phyloP scores from a whole-genome alignment of 2,888 invertebrate species.

The Pseudoips prasinana region DNA sequence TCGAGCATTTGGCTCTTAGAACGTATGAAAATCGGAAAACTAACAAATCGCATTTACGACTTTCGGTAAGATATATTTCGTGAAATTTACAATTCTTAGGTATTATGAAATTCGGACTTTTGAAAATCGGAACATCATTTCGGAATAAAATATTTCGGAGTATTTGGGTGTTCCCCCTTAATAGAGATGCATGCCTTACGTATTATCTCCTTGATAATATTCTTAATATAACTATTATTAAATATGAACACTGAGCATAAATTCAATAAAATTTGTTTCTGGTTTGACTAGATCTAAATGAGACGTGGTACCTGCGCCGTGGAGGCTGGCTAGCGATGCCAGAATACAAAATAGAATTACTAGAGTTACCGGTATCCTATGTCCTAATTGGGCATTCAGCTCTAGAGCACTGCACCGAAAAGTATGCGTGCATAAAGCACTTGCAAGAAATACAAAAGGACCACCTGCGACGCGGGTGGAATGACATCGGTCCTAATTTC shows the following conservation, averaged over 20 bases:
- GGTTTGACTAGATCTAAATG: slow-evolving; percentile 58
- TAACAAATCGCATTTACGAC: no score
- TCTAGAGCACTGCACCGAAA: slow-evolving; percentile 41
- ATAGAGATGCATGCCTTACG: no score
- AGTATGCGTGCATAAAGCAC: slow-evolving; percentile 47
- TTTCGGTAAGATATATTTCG: no score
- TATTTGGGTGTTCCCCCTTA: no score
- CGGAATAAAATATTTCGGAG: no score
- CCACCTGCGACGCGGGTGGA: slow-evolving; percentile 44
- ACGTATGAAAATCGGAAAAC: no score
- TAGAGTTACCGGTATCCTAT: slow-evolving; percentile 48
- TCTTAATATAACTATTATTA: no score
- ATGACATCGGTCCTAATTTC: slow-evolving; percentile 66
- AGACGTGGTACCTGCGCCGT: slow-evolving; percentile 67
- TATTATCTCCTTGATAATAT: no score
- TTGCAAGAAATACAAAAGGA: slow-evolving; percentile 51
- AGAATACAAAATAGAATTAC: slow-evolving; percentile 41
- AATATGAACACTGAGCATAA: neutral
- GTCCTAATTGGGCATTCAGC: slow-evolving; percentile 65
- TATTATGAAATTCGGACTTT: no score
- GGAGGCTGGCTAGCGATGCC: slow-evolving; percentile 67
- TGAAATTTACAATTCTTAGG: no score
- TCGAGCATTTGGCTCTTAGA: no score
- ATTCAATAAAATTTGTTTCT: slow-evolving; percentile 13
- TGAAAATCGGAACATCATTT: no score